phyloP scores from a whole-genome alignment of 1,140 invertebrate species.

The Limonius californicus region DNA sequence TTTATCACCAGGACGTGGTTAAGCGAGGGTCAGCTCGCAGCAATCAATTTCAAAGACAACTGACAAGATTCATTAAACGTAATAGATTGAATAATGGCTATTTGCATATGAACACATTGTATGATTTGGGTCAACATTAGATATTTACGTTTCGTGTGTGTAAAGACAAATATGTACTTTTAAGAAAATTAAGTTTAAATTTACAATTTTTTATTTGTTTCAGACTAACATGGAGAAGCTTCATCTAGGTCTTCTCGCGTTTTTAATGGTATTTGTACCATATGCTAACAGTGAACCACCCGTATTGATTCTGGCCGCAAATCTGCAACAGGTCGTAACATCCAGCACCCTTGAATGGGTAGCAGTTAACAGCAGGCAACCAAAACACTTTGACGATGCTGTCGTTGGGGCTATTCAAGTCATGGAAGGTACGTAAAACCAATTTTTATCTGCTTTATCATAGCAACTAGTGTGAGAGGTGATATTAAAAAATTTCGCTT shows the following conservation, averaged over 20 bases:
- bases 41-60: neutral
- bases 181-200: neutral
- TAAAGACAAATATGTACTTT: neutral
- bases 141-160: neutral
- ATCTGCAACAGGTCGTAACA: slow-evolving; percentile 46
- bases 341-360: slow-evolving; percentile 49
- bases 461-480: neutral
- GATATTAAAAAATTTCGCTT: neutral
- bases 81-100: slow-evolving; percentile 1
- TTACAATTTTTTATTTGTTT: neutral
- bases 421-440: slow-evolving; percentile 26
- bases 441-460: neutral
- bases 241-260: neutral
- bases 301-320: slow-evolving; percentile 43
- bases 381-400: slow-evolving; percentile 39
- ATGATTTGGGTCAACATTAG: neutral
- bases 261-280: slow-evolving; percentile 10
- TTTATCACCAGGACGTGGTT: neutral
- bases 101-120: neutral
- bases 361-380: slow-evolving; percentile 28
- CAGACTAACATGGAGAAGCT: neutral
- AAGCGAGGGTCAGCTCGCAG: slow-evolving; percentile 1
- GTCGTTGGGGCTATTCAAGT: slow-evolving; percentile 45
- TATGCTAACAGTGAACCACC: slow-evolving; percentile 27
- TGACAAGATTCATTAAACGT: neutral